Evolutionary conservation across 1,140 invertebrate genomes (phyloP), one percentile per base, ranked within the genome.

Genomic region (Eubasilissa regina): DNA sequence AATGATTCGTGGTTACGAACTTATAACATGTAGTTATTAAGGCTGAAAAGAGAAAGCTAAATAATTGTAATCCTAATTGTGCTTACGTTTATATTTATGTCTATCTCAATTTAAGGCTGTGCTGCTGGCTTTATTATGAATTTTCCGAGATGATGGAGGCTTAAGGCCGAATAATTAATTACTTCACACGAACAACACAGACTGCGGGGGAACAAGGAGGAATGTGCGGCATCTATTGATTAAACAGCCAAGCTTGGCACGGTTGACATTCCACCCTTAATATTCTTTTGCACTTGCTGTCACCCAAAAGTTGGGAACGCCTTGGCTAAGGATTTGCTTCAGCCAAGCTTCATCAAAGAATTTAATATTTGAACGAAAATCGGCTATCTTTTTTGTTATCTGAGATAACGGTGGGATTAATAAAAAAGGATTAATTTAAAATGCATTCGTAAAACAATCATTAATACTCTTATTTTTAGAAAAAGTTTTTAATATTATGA

Each of bases 141-240:
- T 58, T 58, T 21, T 15, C 55, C 25, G 12, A 25, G 10, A 44
- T 64, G 60, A 64, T 35, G 25, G 60, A 17, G 60, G 21, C 60
- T 44, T 17, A 25, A 64, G 60, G 21, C 60, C 43, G 60, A 43
- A 64, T 64, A 64, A 64, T 64, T 64, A 64, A 64, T 64, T 64
- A 64, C 43, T 35, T 64, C 19, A 64, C 60, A 35, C 60, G 19
- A 19, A n/a, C 43, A 64, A 43, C 60, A 64, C 19, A 35, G 58
- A 9, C 21, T 25, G 60, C 12, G 35, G 60, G 60, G 60, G 60
- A 64, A 64, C 13, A n/a, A 17, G 68, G 68, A 72, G 45, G 47
- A 72, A 72, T 72, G 68, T 72, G 68, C 45, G 68, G 68, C 9
- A 72, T 72, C 45, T 72, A 72, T 72, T 72, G 68, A 72, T 72